Base-by-base conservation (phyloP, 2,888 invertebrate species). In the Cephus runcator region DNA sequence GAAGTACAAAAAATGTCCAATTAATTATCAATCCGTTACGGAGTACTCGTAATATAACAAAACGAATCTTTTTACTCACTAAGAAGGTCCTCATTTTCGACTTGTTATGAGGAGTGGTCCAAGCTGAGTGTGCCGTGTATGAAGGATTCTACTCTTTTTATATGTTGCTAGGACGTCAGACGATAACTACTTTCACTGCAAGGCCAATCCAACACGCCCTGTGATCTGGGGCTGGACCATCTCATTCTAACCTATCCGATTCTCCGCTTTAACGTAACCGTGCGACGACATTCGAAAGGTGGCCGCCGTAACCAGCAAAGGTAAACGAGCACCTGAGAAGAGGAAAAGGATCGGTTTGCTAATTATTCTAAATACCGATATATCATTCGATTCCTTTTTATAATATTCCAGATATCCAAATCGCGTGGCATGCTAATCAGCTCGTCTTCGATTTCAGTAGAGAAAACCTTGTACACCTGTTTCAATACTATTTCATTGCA, bases 131-230 rank as follows among this genome's bases (percentile, higher is more conserved):
- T 86, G 83, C 12, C 79, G 80, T 36, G 77, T 75, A 75, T 77
- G 78, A 81, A 78, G 75, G 81, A 78, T 81, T 79, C 79, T 78
- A 23, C 80, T 81, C 83, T 84, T 86, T 87, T 87, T 87, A 87
- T 88, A 88, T 80, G 69, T 71, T 34, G 15, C 9, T 35, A 40
- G 40, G 12, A 56, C n/a, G 34, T 71, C 34, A 33, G 30, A n/a
- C 33, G 76, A 78, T 56, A 75, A 73, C 77, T 80, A 87, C 87
- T 87, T 86, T 85, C 84, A 82, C 83, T 81, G 69, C 31, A 75
- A 80, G 71, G 69, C 69, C 75, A 56, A 79, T 80, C 75, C 77
- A 79, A 77, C 76, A 69, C 76, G 40, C 81, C 83, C 79, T 83
- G 77, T 75, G 78, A 83, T 80, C 78, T 83, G 80, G 76, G 77